phyloP scores from a whole-genome alignment of 2,888 invertebrate genomes.

The Hedya salicella region DNA sequence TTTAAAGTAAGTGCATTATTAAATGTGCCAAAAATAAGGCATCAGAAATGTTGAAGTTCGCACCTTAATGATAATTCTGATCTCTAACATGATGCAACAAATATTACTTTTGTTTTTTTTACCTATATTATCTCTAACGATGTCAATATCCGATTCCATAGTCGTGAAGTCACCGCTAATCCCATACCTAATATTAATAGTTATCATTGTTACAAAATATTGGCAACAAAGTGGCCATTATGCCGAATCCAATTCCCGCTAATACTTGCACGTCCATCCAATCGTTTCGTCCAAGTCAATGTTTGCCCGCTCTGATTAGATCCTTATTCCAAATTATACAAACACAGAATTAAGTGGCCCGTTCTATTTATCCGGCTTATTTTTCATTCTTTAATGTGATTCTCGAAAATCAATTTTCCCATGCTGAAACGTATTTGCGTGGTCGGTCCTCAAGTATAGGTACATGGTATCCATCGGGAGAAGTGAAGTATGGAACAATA shows the following conservation, averaged over 20 bases:
- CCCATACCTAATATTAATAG: constrained; percentile 7
- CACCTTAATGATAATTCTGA: too few species aligned
- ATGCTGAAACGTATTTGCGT: too few species aligned
- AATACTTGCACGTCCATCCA: constrained; percentile 51
- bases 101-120: too few species aligned
- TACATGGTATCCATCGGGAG: too few species aligned
- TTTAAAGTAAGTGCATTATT: too few species aligned
- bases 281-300: constrained; percentile 52
- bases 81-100: too few species aligned
- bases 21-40: too few species aligned
- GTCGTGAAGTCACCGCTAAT: neutral
- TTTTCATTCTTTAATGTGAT: constrained; percentile 26
- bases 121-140: too few species aligned
- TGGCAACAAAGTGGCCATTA: constrained; percentile 25
- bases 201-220: constrained; percentile 31
- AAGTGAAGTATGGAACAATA: too few species aligned
- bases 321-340: constrained; percentile 52
- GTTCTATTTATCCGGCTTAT: constrained; percentile 28
- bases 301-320: constrained; percentile 62
- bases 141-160: neutral
- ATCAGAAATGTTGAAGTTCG: too few species aligned
- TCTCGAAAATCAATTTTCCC: neutral
- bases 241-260: constrained; percentile 43
- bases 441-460: too few species aligned
- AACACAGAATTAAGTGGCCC: constrained; percentile 41